phyloP scores from a whole-genome alignment of 1,140 invertebrate species.

The Octopus bimaculoides region DNA sequence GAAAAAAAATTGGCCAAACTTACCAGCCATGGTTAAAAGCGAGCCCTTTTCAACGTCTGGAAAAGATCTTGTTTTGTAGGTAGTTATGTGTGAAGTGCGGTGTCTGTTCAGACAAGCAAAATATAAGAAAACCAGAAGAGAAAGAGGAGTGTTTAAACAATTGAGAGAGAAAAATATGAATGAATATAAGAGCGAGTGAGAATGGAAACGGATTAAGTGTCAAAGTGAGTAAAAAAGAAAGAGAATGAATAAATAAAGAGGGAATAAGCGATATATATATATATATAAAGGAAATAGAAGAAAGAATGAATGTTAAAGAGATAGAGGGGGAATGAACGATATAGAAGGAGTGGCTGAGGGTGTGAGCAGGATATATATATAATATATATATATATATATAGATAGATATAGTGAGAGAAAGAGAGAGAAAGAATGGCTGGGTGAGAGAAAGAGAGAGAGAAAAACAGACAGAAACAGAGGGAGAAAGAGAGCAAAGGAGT shows the following conservation, averaged over 20 bases:
- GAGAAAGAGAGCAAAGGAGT: background rate
- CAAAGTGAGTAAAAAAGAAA: conserved; percentile 1
- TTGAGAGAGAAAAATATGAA: too few species aligned
- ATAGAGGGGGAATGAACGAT: background rate
- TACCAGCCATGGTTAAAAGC: too few species aligned
- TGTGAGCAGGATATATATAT: background rate
- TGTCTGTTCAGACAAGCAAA: too few species aligned
- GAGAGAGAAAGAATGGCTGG: background rate
- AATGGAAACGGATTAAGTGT: conserved; percentile 1
- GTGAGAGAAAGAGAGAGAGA: background rate
- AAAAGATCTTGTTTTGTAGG: too few species aligned
- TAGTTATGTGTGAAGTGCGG: too few species aligned
- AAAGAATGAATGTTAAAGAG: background rate
- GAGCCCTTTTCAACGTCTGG: too few species aligned
- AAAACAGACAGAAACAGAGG: background rate
- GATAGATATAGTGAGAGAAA: background rate
- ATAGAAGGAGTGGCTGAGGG: background rate
- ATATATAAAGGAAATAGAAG: background rate
- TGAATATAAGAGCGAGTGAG: background rate
- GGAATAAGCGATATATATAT: too few species aligned
- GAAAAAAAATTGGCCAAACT: too few species aligned
- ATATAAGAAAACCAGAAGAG: background rate
- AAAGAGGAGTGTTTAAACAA: background rate
- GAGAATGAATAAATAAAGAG: conserved; percentile 1
- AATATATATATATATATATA: background rate